Evolutionary conservation across 2,113 vertebrate genomes (phyloP).

Genomic region (Calyptomena viridis): DNA sequence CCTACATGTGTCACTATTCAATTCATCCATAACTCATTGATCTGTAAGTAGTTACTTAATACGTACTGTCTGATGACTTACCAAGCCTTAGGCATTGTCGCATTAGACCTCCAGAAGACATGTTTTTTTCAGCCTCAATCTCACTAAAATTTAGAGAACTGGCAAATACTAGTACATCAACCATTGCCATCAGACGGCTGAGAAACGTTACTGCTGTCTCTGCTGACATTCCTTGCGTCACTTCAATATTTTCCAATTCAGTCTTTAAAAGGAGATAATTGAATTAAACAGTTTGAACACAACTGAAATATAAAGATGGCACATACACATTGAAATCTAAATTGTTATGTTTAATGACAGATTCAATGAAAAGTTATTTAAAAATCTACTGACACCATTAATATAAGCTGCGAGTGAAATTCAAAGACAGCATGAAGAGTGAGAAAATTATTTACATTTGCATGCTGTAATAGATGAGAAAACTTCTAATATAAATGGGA

Average conservation of each 20-base stretch:
- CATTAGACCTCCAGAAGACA: constrained; percentile 97
- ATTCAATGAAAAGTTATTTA: neutral
- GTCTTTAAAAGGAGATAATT: constrained; percentile 79
- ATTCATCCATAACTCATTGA: neutral
- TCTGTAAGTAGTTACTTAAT: constrained; percentile 36
- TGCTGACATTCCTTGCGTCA: constrained; percentile 96
- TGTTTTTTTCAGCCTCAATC: constrained; percentile 98
- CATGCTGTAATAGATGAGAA: neutral
- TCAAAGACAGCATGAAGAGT: neutral
- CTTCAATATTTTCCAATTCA: constrained; percentile 93
- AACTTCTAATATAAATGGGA: neutral
- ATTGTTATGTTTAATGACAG: neutral
- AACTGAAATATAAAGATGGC: constrained; percentile 11
- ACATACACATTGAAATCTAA: neutral
- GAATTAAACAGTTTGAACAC: constrained; percentile 45
- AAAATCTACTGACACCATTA: neutral
- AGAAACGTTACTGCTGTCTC: constrained; percentile 95
- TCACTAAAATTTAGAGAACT: constrained; percentile 98
- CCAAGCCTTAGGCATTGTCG: constrained; percentile 95
- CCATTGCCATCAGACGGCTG: constrained; percentile 96
- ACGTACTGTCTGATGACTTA: constrained; percentile 66
- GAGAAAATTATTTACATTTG: neutral
- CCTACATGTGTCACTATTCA: neutral
- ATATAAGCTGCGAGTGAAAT: neutral
- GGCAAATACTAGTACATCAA: constrained; percentile 94